A percentile compares a stretch with the other conserved stretches of the same genome.
phyloP scores from a whole-genome alignment of 2,888 invertebrate genomes.

The Leucania comma region DNA sequence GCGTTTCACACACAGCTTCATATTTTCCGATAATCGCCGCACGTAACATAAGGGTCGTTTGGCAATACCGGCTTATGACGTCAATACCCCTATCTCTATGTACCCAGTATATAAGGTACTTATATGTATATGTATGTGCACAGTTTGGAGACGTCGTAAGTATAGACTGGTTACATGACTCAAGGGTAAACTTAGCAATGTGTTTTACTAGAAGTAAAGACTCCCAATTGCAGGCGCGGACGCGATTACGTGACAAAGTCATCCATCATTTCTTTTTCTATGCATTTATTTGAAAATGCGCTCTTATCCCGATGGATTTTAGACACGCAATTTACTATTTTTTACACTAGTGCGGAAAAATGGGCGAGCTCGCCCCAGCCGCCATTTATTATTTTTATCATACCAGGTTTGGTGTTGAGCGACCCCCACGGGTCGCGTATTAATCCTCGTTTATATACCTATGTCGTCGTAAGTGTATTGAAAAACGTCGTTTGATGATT shows the following conservation, averaged over 20 bases:
- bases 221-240: neutral
- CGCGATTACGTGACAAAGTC: neutral
- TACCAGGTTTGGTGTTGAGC: no score
- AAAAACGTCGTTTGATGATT: no score
- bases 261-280: no score
- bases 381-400: no score
- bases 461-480: no score
- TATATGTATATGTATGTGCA: neutral
- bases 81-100: conserved; percentile 34
- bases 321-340: no score
- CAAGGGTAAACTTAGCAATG: neutral
- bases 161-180: conserved; percentile 3
- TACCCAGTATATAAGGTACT: neutral
- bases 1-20: conserved; percentile 3
- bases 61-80: conserved; percentile 39
- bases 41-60: conserved; percentile 25
- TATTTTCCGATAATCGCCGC: conserved; percentile 27
- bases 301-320: no score
- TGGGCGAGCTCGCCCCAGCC: no score
- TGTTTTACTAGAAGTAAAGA: conserved; percentile 1
- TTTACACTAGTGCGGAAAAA: no score
- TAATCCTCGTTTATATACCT: no score
- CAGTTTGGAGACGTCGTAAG: neutral
- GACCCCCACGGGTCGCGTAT: no score
- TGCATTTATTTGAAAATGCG: no score